Evolutionary conservation across 1,140 invertebrate species (phyloP).

Genomic region (Drosophila asahinai): DNA sequence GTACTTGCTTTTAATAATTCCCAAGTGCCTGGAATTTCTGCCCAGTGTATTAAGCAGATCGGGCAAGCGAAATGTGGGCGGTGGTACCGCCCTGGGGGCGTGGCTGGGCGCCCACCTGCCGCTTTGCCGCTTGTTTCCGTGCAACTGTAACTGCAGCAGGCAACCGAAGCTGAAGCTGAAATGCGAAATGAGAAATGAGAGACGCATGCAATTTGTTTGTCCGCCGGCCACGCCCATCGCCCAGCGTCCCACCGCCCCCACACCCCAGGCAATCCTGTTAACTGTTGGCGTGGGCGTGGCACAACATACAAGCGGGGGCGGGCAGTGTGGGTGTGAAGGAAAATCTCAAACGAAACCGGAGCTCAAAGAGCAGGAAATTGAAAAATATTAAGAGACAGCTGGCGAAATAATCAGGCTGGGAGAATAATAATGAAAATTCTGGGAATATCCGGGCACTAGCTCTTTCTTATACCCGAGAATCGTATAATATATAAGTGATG

Average conservation of each 20-base stretch:
- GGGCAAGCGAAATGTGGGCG: conserved; percentile 3
- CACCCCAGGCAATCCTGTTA: conserved; percentile 36
- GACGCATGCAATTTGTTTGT: conserved; percentile 73
- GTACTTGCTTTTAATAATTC: too few species aligned
- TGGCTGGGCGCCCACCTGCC: conserved; percentile 31
- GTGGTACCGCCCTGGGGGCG: conserved; percentile 14
- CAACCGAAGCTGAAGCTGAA: conserved; percentile 5
- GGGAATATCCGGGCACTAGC: neutral
- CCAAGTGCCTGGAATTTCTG: neutral
- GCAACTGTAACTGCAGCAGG: conserved; percentile 21
- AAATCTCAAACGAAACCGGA: conserved; percentile 65
- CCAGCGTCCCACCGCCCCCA: conserved; percentile 3
- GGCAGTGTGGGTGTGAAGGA: conserved; percentile 5
- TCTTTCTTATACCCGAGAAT: too few species aligned
- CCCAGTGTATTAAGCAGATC: neutral
- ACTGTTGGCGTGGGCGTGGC: conserved; percentile 11
- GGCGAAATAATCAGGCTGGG: conserved; percentile 6
- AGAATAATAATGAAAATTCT: conserved; percentile 11
- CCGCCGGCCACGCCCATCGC: conserved; percentile 48
- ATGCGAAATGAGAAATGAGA: conserved; percentile 50
- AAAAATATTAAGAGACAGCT: conserved; percentile 33
- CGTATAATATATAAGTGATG: too few species aligned
- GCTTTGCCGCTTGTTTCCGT: conserved; percentile 7
- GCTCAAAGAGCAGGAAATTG: conserved; percentile 77
- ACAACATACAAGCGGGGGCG: too few species aligned